Base-by-base conservation (phyloP, 2,888 invertebrate genomes). In the Tachina lurida region DNA sequence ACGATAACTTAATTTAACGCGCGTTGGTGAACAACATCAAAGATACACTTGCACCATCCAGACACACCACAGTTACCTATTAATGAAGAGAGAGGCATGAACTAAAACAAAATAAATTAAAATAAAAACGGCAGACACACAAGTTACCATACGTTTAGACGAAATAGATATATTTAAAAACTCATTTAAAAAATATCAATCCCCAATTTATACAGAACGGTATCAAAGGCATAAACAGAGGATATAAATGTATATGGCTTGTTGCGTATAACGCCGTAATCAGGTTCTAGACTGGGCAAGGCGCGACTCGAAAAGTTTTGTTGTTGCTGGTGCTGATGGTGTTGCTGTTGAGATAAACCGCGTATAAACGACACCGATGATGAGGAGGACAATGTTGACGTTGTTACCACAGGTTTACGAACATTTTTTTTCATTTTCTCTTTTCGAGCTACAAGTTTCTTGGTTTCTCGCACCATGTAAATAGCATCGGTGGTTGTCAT, bases 371-470 rank as follows among this genome's bases (percentile, higher is more conserved):
- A 17, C 19, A 43, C 13, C 10, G 65, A 22, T 5, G 47, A 52
- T 0, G 68, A 68, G 12, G 58, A 62, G 43, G 31, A 58, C 7
- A 80, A 52, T 15, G 45, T 60, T 52, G 58, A n/a, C 4, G 75
- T 67, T 17, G 80, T 31, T 17, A 78, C 62, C 10, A 84, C 70
- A 4, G 89, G 88, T 60, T 92, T 93, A 7, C 92, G 90, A 4
- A 90, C 88, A 88, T 93, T 93, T 60, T 91, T 90, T 75, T 90
- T 91, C 93, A 93, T 93, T 75, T 92, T 92, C 84, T 93, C 93
- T 84, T 93, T 93, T 52, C 93, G 92, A n/a, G 91, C 89, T 12
- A 93, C 91, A 10, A 93, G 89, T 86, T 93, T 93, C 83, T 91
- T 93, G 0, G 92, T 93, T 87, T 93, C 93, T 9, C 93, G 91